A percentile compares a stretch with the other conserved stretches of the same genome.
phyloP scores from a whole-genome alignment of 2,888 invertebrate species.

The Cosmia trapezina region DNA sequence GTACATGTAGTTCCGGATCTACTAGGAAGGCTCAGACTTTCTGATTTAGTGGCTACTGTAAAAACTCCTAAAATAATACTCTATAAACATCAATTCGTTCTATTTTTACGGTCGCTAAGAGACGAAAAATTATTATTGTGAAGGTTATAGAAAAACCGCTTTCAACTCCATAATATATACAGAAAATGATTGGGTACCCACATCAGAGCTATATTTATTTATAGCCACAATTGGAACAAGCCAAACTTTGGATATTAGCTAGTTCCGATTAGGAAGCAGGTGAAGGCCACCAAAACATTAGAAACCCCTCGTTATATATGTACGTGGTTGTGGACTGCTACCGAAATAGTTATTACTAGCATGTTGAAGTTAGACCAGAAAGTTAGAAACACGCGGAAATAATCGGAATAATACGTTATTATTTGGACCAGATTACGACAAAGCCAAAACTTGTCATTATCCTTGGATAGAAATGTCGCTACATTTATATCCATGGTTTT shows the following conservation, averaged over 20 bases:
- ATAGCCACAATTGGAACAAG: constrained; percentile 8
- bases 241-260: constrained; percentile 10
- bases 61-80: background rate
- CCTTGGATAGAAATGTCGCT: background rate
- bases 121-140: constrained; percentile 1
- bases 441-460: background rate
- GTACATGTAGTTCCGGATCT: too few species aligned
- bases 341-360: constrained; percentile 14
- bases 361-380: constrained; percentile 1
- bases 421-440: background rate
- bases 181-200: constrained; percentile 25
- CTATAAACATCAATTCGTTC: constrained; percentile 5
- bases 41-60: background rate
- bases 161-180: background rate
- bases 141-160: constrained; percentile 9
- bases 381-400: constrained; percentile 5
- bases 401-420: background rate
- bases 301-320: constrained; percentile 18
- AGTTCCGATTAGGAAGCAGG: constrained; percentile 13
- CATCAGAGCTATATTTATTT: constrained; percentile 8
- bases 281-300: constrained; percentile 13
- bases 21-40: background rate
- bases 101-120: background rate
- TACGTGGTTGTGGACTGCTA: background rate
- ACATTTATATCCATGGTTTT: background rate